Percentiles rank a stretch among this genome's conserved stretches.
These are phyloP conservation scores for Orchesella flavescens DNA, from an alignment of 2,888 invertebrate species.

Conservation along the genomic window DNA sequence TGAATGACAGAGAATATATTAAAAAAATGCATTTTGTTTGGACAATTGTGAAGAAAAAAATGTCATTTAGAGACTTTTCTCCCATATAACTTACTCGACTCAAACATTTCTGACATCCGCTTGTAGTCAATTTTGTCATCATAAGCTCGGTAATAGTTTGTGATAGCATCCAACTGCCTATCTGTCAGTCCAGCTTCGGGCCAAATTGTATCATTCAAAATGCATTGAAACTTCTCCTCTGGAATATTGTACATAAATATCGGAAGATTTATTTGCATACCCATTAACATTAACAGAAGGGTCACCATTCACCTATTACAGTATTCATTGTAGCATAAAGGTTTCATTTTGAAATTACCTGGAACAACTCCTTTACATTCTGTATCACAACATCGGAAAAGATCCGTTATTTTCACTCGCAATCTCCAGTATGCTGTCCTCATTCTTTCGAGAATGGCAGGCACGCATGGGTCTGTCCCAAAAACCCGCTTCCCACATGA, in stretches of 20 bases:
- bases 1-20: too few species aligned
- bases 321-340: not conserved
- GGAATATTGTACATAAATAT: not conserved
- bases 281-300: not conserved
- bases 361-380: slow-evolving; percentile 69
- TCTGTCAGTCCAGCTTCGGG: slow-evolving; percentile 71
- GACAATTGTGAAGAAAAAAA: too few species aligned
- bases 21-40: too few species aligned
- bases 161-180: slow-evolving; percentile 69
- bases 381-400: slow-evolving; percentile 71
- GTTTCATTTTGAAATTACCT: slow-evolving; percentile 43
- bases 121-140: slow-evolving; percentile 71
- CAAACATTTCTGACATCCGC: slow-evolving; percentile 71
- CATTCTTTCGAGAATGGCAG: slow-evolving; percentile 70
- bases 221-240: slow-evolving; percentile 71
- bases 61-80: not conserved
- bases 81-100: slow-evolving; percentile 66
- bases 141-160: slow-evolving; percentile 71
- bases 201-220: slow-evolving; percentile 69
- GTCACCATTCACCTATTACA: not conserved
- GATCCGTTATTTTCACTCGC: slow-evolving; percentile 69
- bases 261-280: not conserved
- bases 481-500: slow-evolving; percentile 70
- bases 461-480: slow-evolving; percentile 71
- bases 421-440: slow-evolving; percentile 71